Evolutionary conservation across 2,113 vertebrate species (phyloP), one percentile per base, ranked within the genome.

Genomic region (Pycnonotus jocosus): DNA sequence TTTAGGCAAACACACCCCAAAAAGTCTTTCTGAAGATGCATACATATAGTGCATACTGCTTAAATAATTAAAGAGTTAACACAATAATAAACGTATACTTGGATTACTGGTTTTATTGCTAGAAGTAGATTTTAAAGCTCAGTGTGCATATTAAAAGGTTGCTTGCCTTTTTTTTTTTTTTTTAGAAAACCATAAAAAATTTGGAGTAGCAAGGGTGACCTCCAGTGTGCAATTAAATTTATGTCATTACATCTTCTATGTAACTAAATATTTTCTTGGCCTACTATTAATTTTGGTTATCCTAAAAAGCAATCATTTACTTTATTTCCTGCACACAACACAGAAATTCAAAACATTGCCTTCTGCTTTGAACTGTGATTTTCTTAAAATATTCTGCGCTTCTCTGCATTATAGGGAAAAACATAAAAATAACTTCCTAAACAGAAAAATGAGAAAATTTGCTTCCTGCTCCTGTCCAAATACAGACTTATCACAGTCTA

Each of bases 161-260:
- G 77, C 60, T 40, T 79, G 18, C 14, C 2, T 31, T 51, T 38
- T 45, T 60, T 95, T 91, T 77, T 42, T 86, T 93, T 95, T 94
- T 31, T 89, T 27, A 38, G 33, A 72, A 97, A 98, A 97, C 61
- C 78, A 71, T 74, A 80, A 94, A 92, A 97, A 96, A 90, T 91
- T 95, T 91, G 95, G 96, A 98, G 96, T 97, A 98, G 97, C 97
- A 98, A 98, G 97, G 97, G 98, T 98, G 97, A 98, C 97, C 97
- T 98, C 97, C 98, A 98, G 97, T 97, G 97, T 98, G 97, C 97
- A 97, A 53, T 95, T 89, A 97, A 85, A 90, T 96, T 98, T 98
- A 97, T 97, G 92, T 92, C 97, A 97, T 83, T 96, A 82, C 62
- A 93, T 56, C 85, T 92, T 92, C 81, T 6, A 90, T 58, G 24